Evolutionary conservation across 2,113 vertebrate genomes (phyloP).

Genomic region (Murina feae): DNA sequence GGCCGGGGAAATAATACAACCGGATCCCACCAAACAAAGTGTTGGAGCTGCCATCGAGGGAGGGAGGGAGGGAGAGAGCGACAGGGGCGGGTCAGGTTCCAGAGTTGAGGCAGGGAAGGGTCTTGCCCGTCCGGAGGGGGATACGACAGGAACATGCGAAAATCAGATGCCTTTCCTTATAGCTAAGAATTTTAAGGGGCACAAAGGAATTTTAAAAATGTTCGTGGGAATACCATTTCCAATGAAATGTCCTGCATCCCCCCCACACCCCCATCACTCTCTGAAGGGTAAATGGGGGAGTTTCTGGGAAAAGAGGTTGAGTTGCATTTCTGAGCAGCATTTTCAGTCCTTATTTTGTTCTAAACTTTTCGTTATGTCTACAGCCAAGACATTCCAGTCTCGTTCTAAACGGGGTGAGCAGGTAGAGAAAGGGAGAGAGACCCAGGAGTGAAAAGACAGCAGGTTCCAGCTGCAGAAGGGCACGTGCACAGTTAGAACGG

Average conservation of each 20-base stretch:
- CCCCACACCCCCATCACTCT: not conserved
- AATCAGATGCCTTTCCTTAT: not conserved
- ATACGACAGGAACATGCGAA: not conserved
- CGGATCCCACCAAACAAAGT: not conserved
- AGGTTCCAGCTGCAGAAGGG: not conserved
- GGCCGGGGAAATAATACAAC: not conserved
- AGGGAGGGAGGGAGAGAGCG: not conserved
- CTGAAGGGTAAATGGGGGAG: not conserved
- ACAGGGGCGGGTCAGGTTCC: not conserved
- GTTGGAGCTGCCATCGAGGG: not conserved
- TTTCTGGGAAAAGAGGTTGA: conserved; percentile 11
- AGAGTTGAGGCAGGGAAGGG: not conserved
- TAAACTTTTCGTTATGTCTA: not conserved
- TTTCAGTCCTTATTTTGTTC: not conserved
- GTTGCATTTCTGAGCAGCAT: not conserved
- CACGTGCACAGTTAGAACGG: not conserved
- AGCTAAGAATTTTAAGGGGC: not conserved
- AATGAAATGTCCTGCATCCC: not conserved
- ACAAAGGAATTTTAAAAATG: not conserved
- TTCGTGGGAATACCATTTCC: not conserved
- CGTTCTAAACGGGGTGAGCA: not conserved
- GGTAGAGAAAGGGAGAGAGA: not conserved
- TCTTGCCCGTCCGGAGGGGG: not conserved
- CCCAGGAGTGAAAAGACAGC: not conserved
- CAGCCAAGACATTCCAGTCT: not conserved